These are phyloP conservation scores for Callionymus lyra DNA, from an alignment of 2,113 vertebrate species.

Conservation along the genomic window DNA sequence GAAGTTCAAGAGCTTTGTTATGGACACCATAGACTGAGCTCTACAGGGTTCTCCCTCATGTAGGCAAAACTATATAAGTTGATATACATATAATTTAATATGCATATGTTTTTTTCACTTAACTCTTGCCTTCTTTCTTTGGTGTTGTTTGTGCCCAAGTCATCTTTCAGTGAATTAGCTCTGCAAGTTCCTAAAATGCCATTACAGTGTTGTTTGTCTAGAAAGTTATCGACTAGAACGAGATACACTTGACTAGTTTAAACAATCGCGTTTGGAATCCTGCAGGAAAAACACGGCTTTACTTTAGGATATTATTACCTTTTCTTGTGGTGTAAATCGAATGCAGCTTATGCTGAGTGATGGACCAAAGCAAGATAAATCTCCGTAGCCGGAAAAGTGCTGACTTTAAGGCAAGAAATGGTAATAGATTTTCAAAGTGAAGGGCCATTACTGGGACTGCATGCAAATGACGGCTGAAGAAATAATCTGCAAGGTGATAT, in stretches of 20 bases:
- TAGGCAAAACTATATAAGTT: no score
- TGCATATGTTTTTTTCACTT: neutral
- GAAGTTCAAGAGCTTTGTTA: no score
- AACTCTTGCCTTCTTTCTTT: neutral
- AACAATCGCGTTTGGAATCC: constrained; percentile 20
- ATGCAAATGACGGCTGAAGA: constrained; percentile 63
- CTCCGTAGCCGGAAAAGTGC: constrained; percentile 45
- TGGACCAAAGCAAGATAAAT: constrained; percentile 43
- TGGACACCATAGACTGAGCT: no score
- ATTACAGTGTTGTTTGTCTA: neutral
- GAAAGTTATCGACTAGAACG: constrained; percentile 7
- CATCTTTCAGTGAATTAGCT: neutral
- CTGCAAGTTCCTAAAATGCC: neutral
- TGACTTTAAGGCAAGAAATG: constrained; percentile 44
- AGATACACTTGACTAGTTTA: neutral
- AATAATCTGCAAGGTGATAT: constrained; percentile 59
- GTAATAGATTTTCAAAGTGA: constrained; percentile 43
- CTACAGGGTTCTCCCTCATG: no score
- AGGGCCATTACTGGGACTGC: constrained; percentile 45
- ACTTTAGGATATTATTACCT: constrained; percentile 32
- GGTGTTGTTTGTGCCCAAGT: neutral
- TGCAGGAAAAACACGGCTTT: constrained; percentile 31
- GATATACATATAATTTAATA: no score
- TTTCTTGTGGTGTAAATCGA: constrained; percentile 47
- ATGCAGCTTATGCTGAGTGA: constrained; percentile 49